phyloP scores from a whole-genome alignment of 2,888 invertebrate genomes.

The Eupithecia inturbata region DNA sequence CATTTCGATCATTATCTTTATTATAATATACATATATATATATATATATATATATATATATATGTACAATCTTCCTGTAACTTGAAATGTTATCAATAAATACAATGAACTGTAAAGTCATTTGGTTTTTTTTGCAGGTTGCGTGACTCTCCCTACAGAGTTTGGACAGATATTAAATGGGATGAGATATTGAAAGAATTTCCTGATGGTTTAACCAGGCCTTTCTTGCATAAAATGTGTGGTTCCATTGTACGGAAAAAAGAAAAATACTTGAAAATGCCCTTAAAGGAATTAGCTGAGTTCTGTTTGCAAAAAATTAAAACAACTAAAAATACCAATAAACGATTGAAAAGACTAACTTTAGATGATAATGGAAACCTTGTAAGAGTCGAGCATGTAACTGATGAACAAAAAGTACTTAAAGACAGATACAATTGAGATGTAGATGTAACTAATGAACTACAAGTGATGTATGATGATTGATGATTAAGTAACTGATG shows the following conservation, averaged over 20 bases:
- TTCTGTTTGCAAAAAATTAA: constrained; percentile 48
- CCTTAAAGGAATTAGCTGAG: constrained; percentile 56
- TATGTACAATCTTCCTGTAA: no score
- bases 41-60: no score
- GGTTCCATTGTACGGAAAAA: constrained; percentile 38
- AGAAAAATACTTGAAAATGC: constrained; percentile 52
- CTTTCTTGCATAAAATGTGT: constrained; percentile 59
- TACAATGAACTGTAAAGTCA: no score
- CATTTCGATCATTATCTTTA: no score
- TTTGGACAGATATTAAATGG: constrained; percentile 75
- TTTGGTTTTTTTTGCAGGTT: constrained; percentile 58
- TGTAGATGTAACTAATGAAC: no score
- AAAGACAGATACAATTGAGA: background rate
- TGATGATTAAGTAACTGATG: no score
- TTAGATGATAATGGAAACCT: constrained; percentile 58
- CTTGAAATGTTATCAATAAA: no score
- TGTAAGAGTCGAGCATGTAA: constrained; percentile 10
- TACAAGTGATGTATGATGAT: no score
- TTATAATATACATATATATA: no score
- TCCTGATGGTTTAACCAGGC: constrained; percentile 65
- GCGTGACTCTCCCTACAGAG: constrained; percentile 55
- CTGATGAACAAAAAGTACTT: background rate
- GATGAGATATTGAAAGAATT: constrained; percentile 62
- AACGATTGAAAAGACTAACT: constrained; percentile 60
- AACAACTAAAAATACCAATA: constrained; percentile 45